Base-by-base conservation (phyloP, 2,888 invertebrate genomes). In the Watsonalla cultraria region DNA sequence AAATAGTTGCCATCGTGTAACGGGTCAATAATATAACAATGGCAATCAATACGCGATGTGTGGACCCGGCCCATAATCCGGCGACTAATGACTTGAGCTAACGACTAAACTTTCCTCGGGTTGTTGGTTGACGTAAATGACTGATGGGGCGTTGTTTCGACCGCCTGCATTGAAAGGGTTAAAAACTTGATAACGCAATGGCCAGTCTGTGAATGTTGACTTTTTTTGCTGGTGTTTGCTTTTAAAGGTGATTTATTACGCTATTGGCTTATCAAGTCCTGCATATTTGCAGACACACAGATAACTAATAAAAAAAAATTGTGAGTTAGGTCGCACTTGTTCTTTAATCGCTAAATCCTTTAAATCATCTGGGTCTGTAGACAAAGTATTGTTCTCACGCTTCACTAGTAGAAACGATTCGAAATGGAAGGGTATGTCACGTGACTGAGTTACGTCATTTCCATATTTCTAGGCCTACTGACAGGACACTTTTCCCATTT, bases 91-190 rank as follows among this genome's bases (percentile, higher is more conserved):
- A 72, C 68, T 65, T 54, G 55, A 60, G 59, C 64, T 76, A 76
- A 76, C 74, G 73, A 76, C 67, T 65, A 61, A 75, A 74, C 68
- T 75, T 69, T 14, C 37, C 15, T 8, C 14, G 37, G 54, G 53
- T 62, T 76, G 75, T 76, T 76, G 74, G 70, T 66, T 66, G 67
- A 67, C 69, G 67, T 65, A 57, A 54, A 68, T 74, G 74, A 75
- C 68, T 61, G 67, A 75, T 75, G 65, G 65, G 24, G 64, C 37
- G 13, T 49, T 37, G 49, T 67, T 68, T 66, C 51, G 45, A 49
- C 45, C 50, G 60, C 56, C 54, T 69, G 70, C 58, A 56, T 34
- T 52, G 54, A 51, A 54, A 60, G 60, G 70, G 59, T 58, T 64
- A 45, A 46, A 9, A 37, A 35, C 39, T 51, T 58, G 52, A 52